phyloP scores from a whole-genome alignment of 2,113 vertebrate genomes.

The Rattus rattus region DNA sequence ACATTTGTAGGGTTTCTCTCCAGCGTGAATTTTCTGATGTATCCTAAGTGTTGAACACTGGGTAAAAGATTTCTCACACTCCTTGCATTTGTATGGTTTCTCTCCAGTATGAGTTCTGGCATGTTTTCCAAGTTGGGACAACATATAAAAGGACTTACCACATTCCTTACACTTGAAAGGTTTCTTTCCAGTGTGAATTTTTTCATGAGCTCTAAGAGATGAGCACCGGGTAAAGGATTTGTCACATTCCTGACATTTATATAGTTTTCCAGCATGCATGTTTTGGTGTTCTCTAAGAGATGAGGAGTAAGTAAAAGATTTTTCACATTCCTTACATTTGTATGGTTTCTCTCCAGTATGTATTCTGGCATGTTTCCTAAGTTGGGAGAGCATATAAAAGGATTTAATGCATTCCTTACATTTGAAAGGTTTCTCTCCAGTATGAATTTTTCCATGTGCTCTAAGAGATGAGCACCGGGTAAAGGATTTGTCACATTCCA shows the following conservation, averaged over 20 bases:
- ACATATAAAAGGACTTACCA: neutral
- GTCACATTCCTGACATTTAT: neutral
- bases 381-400: neutral
- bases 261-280: neutral
- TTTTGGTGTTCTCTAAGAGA: slow-evolving; percentile 6
- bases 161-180: neutral
- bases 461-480: neutral
- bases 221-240: neutral
- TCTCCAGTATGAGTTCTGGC: neutral
- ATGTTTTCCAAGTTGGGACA: neutral
- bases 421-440: neutral
- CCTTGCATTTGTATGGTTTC: neutral
- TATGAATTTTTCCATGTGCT: neutral
- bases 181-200: neutral
- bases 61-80: neutral
- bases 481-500: neutral
- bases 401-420: neutral
- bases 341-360: neutral
- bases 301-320: neutral
- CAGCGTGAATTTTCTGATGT: slow-evolving; percentile 4
- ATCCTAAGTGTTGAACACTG: neutral
- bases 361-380: neutral
- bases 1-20: neutral
- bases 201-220: neutral
- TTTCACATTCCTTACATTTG: neutral